Base-by-base conservation (phyloP, 2,797 vertebrate species). In the Pristis pectinata region DNA sequence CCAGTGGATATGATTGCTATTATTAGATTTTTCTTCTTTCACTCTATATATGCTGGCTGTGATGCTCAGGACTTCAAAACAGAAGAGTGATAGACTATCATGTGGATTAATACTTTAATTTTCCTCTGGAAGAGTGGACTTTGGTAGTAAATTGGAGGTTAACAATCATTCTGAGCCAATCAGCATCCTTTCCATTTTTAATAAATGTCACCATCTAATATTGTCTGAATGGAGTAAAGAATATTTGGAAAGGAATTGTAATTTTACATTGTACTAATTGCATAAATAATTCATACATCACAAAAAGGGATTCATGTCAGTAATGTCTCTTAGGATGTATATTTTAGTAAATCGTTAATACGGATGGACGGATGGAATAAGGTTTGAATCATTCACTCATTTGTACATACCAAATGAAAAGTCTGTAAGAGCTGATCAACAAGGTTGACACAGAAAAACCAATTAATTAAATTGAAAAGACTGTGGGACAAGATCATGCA, bases 1-100 rank as follows among this genome's bases (percentile, higher is more conserved):
- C 44, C 37, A 74, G 30, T n/a, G 61, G 67, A 53, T 34, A 44
- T 74, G 67, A 93, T 74, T 93, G 70, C n/a, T 93, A 53, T 44
- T 74, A 70, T 74, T 74, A 74, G 92, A 53, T 93, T 74, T 93
- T 74, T 93, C 27, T 53, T 74, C 67, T 74, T 74, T 93, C 92
- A 74, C 27, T 72, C 70, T 74, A 74, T 19, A 34, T 53, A 72
- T 64, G 87, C 22, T 64, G 59, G n/a, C 59, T 37, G n/a, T 49
- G 67, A 44, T 72, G 61, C 64, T 15, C 7, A 37, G 17, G 15
- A 10, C 59, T 41, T 37, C 41, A 34, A 72, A 67, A 34, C 67
- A 93, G 64, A 72, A 93, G 61, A 93, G 4, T 49, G 41, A 30
- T 41, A 72, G 64, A 6, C 41, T 93, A 11, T 70, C 61, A 70